A percentile compares a stretch with the other conserved stretches of the same genome.
Evolutionary conservation across 1,140 invertebrate species (phyloP).

Genomic region (Drosophila tristis): DNA sequence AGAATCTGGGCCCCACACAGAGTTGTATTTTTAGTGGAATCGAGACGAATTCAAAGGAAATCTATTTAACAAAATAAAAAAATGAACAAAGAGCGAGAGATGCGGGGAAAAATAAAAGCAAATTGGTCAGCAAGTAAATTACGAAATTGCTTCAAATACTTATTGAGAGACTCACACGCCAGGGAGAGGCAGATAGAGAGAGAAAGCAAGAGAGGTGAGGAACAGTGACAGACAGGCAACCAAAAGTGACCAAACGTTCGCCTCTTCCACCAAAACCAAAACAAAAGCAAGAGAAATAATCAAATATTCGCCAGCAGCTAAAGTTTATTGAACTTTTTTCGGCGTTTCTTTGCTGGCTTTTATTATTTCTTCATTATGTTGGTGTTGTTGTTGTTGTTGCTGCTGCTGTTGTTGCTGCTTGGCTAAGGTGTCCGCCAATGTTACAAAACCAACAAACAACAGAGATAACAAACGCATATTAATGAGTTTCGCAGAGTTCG

Average conservation of each 20-base stretch:
- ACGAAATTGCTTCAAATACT: constrained; percentile 64
- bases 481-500: constrained; percentile 61
- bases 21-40: neutral
- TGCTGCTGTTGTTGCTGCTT: constrained; percentile 52
- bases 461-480: constrained; percentile 64
- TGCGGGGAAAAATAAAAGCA: constrained; percentile 29
- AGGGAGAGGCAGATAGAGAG: constrained; percentile 29
- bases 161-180: constrained; percentile 46
- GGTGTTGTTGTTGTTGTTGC: constrained; percentile 33
- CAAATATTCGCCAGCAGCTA: constrained; percentile 54
- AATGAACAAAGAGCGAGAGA: constrained; percentile 1
- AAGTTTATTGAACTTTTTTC: constrained; percentile 79
- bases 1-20: constrained; percentile 2
- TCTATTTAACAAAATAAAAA: constrained; percentile 12
- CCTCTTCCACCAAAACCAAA: constrained; percentile 3
- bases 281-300: constrained; percentile 21
- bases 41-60: constrained; percentile 29
- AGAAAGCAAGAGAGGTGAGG: constrained; percentile 28
- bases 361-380: constrained; percentile 72
- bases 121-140: constrained; percentile 72
- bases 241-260: constrained; percentile 12
- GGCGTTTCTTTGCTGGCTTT: constrained; percentile 56
- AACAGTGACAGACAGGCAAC: constrained; percentile 15
- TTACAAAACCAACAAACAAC: constrained; percentile 42
- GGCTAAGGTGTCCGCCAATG: constrained; percentile 62